Percentiles rank a stretch among this genome's conserved stretches.
Evolutionary conservation across 2,797 vertebrate genomes (phyloP).

Genomic region (Gallirallus australis): DNA sequence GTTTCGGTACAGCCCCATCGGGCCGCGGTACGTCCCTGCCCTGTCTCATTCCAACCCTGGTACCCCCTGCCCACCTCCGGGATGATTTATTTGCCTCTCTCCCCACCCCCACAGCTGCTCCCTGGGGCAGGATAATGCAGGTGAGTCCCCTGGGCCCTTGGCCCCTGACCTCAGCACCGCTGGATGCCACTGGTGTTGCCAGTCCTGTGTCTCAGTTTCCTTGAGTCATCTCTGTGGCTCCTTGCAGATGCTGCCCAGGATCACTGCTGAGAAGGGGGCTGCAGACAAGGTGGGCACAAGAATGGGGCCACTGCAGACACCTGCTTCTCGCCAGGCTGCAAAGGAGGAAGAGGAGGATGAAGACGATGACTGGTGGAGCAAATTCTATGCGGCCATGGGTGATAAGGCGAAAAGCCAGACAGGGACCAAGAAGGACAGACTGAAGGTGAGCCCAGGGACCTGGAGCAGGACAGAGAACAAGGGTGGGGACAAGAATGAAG

Average conservation of each 20-base stretch:
- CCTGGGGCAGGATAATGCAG: not conserved
- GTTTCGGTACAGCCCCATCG: not conserved
- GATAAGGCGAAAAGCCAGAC: not conserved
- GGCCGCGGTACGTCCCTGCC: not conserved
- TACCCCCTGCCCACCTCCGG: too few species aligned
- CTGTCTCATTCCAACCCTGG: not conserved
- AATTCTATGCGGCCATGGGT: conserved; percentile 56
- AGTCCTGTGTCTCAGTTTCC: not conserved
- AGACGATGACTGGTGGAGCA: conserved; percentile 80
- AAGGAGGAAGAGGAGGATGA: conserved; percentile 8
- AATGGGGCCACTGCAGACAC: fast-evolving
- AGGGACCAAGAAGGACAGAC: conserved; percentile 21
- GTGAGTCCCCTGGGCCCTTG: not conserved
- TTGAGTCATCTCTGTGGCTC: not conserved
- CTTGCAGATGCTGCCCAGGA: not conserved
- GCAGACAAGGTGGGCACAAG: not conserved
- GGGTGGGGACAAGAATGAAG: not conserved
- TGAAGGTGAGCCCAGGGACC: conserved; percentile 56
- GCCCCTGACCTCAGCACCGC: fast-evolving
- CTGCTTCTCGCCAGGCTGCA: not conserved
- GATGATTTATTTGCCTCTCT: not conserved
- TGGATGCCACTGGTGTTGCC: fast-evolving
- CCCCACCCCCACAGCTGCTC: not conserved
- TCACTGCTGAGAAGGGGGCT: fast-evolving
- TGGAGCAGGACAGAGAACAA: not conserved